Conservation (phyloP, 2,797 vertebrate species). For the Cossypha caffra region DNA sequence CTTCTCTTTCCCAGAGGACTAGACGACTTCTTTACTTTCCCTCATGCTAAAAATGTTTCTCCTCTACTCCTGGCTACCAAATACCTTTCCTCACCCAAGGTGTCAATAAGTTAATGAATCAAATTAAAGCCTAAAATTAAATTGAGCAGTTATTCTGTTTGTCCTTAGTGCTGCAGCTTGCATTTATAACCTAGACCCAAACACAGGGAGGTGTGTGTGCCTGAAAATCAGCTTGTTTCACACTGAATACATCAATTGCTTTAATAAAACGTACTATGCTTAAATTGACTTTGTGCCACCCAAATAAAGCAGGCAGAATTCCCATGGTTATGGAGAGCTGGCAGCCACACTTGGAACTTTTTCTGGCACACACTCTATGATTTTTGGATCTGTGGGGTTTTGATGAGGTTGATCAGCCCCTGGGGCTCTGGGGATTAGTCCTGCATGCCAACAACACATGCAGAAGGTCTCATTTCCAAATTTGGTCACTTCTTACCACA, state of each 20-base stretch:
- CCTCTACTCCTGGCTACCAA: not conserved
- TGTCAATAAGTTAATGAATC: not conserved
- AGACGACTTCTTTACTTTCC: not conserved
- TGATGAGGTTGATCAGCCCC: not conserved
- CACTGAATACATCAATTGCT: not conserved
- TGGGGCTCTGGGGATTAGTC: accelerated
- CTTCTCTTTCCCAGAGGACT: not conserved
- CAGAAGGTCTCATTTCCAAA: not conserved
- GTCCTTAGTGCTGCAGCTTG: not conserved
- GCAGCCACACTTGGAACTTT: not conserved
- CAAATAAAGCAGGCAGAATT: not conserved
- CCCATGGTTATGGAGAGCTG: not conserved
- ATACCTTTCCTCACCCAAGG: not conserved
- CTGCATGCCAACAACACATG: not conserved
- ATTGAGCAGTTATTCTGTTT: not conserved
- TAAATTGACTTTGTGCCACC: not conserved
- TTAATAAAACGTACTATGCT: not conserved
- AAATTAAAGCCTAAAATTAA: not conserved
- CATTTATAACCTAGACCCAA: not conserved
- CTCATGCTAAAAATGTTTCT: not conserved
- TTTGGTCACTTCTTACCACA: not conserved
- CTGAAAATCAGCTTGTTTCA: not conserved
- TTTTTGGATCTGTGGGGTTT: not conserved
- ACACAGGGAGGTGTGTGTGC: not conserved
- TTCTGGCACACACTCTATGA: not conserved